These are phyloP conservation scores for Strigamia crassipes DNA, from an alignment of 2,888 invertebrate species.

Conservation along the genomic window DNA sequence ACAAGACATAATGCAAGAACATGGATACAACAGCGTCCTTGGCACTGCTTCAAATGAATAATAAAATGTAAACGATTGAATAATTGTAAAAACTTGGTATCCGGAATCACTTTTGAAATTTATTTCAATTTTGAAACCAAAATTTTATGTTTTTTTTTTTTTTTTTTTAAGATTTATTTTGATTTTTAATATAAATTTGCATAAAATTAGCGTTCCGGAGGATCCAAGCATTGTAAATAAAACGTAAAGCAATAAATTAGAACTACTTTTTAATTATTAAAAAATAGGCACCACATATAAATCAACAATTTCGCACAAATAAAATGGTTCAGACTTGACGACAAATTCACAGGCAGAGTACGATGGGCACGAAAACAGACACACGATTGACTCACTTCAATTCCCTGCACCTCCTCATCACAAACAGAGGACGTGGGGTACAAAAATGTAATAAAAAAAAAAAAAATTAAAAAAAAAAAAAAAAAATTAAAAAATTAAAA, in stretches of 20 bases:
- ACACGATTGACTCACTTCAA: conserved; percentile 34
- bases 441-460: no score
- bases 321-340: conserved; percentile 39
- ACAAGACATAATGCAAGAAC: conserved; percentile 32
- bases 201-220: background rate
- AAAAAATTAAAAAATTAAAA: background rate
- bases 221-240: background rate
- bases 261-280: background rate
- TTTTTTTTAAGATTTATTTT: background rate
- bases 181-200: background rate
- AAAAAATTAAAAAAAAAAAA: background rate
- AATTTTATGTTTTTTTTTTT: background rate
- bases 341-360: conserved; percentile 42
- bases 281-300: conserved; percentile 24
- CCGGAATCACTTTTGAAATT: no score
- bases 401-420: conserved; percentile 42
- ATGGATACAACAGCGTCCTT: conserved; percentile 34
- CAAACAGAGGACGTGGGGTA: conserved; percentile 38
- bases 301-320: conserved; percentile 23
- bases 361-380: conserved; percentile 42
- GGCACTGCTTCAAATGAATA: background rate
- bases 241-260: background rate
- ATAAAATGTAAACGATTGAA: no score
- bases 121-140: background rate
- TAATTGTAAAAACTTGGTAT: background rate